These are phyloP conservation scores for Drosophila pachea DNA, from an alignment of 1,140 invertebrate species.

Conservation along the genomic window DNA sequence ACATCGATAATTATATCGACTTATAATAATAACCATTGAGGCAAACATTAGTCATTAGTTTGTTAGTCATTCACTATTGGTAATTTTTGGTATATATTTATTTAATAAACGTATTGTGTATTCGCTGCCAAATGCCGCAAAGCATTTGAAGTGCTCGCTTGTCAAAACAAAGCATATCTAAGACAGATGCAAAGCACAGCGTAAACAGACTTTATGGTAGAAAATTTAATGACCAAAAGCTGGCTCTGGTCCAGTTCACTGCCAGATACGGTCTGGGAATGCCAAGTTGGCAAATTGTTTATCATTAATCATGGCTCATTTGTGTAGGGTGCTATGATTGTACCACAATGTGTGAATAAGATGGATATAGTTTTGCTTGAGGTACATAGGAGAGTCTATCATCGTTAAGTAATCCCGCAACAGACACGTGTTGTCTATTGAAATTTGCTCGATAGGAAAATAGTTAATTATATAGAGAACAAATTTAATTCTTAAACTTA, in stretches of 20 bases:
- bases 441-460: neutral
- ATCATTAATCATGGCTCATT: slow-evolving; percentile 1
- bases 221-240: neutral
- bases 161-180: neutral
- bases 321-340: neutral
- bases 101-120: too few species aligned
- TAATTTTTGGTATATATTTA: too few species aligned
- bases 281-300: neutral
- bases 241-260: neutral
- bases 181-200: neutral
- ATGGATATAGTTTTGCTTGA: neutral
- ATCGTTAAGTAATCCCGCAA: too few species aligned
- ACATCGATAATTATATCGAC: too few species aligned
- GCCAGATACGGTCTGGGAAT: neutral
- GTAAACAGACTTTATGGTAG: neutral
- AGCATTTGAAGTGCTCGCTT: neutral
- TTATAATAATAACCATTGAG: too few species aligned
- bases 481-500: too few species aligned
- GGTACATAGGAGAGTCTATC: neutral
- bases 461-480: too few species aligned
- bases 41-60: too few species aligned
- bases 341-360: neutral
- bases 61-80: too few species aligned
- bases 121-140: too few species aligned
- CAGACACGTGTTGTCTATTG: neutral